Evolutionary conservation across 1,140 invertebrate species (phyloP).

Genomic region (Drosophila prosaltans): DNA sequence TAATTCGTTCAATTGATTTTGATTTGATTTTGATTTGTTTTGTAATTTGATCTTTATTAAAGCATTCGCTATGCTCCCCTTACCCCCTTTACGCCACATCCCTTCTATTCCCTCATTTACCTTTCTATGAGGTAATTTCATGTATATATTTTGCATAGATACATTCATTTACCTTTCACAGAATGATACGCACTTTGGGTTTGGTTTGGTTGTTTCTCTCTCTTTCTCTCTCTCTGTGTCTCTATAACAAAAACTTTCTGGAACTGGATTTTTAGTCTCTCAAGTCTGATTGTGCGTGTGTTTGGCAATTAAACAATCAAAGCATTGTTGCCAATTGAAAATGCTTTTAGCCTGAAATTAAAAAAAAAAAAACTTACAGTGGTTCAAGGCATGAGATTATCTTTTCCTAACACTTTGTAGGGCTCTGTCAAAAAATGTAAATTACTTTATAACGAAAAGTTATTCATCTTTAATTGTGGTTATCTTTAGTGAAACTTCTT

Average conservation of each 20-base stretch:
- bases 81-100: no score
- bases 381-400: not conserved
- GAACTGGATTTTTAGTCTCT: not conserved
- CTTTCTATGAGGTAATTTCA: slow-evolving; percentile 6
- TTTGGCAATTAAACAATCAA: slow-evolving; percentile 44
- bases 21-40: slow-evolving; percentile 26
- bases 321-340: slow-evolving; percentile 28
- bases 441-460: no score
- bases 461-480: no score
- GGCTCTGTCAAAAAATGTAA: no score
- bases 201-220: not conserved
- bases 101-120: not conserved
- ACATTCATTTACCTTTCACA: slow-evolving; percentile 9
- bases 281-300: not conserved
- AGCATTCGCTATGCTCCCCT: not conserved
- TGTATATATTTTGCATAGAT: not conserved
- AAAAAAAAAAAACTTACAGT: not conserved
- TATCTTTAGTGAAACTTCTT: no score
- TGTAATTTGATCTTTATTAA: slow-evolving; percentile 18
- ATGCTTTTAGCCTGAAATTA: slow-evolving; percentile 6
- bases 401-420: no score
- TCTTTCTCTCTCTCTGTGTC: not conserved
- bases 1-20: slow-evolving; percentile 58
- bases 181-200: slow-evolving; percentile 16
- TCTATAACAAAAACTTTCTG: not conserved